Conservation (phyloP, 2,888 invertebrate species). For the Athalia cordata region DNA sequence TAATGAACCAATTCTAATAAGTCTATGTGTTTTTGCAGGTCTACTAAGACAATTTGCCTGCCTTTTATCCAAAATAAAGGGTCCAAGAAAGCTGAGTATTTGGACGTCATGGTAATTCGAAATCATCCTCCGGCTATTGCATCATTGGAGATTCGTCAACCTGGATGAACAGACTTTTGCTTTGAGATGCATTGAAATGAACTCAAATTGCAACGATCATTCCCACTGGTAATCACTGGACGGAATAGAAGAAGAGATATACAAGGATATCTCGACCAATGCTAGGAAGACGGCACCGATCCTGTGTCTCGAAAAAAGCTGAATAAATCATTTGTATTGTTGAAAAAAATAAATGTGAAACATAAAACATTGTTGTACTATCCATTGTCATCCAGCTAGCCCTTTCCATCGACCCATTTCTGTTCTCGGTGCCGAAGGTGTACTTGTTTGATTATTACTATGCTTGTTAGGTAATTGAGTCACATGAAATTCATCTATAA, state of each 20-base stretch:
- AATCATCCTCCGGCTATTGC: background rate
- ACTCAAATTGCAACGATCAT: background rate
- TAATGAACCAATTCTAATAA: too few species aligned
- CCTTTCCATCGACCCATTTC: too few species aligned
- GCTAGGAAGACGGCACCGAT: background rate
- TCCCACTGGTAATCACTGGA: background rate
- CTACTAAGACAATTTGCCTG: too few species aligned
- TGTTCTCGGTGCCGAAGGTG: too few species aligned
- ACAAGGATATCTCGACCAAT: too few species aligned
- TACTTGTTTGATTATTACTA: too few species aligned
- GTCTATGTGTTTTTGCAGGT: too few species aligned
- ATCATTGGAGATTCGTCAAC: slow-evolving; percentile 5
- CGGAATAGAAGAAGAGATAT: background rate
- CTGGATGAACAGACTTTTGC: slow-evolving; percentile 23
- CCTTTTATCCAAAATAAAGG: too few species aligned
- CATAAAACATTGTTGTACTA: background rate
- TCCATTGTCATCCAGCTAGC: too few species aligned
- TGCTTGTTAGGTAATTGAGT: too few species aligned
- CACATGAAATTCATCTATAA: too few species aligned
- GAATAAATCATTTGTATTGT: background rate
- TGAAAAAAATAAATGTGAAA: background rate
- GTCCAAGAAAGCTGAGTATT: background rate
- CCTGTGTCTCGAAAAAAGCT: background rate
- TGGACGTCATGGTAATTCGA: background rate
- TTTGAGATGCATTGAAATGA: slow-evolving; percentile 24